A percentile compares a stretch with the other conserved stretches of the same genome.
Evolutionary conservation across 2,888 invertebrate genomes (phyloP).

Genomic region (Lasius fuliginosus): DNA sequence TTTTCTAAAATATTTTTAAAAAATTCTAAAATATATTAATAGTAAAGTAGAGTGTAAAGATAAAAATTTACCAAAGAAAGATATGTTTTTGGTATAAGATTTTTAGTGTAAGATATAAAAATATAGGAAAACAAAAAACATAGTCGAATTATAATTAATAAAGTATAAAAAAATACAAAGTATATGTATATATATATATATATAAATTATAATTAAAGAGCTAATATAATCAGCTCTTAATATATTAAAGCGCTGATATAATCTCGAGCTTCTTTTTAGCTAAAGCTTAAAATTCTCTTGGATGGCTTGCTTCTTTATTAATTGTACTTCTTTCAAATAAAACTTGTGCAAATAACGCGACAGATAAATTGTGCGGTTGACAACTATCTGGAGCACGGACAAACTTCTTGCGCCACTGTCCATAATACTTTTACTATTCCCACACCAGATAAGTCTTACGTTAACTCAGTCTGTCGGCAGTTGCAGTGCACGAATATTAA

Average conservation of each 20-base stretch:
- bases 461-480: slow-evolving; percentile 12
- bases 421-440: slow-evolving; percentile 25
- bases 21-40: too few species aligned
- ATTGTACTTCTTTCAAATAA: slow-evolving; percentile 14
- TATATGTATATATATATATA: neutral
- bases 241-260: neutral
- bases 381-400: slow-evolving; percentile 8
- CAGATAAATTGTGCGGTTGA: slow-evolving; percentile 7
- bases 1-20: too few species aligned
- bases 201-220: neutral
- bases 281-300: neutral
- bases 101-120: too few species aligned
- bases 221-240: neutral
- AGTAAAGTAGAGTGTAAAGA: too few species aligned
- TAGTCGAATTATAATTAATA: too few species aligned
- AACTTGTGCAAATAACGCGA: slow-evolving; percentile 14
- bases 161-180: too few species aligned
- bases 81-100: too few species aligned
- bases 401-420: slow-evolving; percentile 22
- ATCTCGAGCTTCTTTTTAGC: neutral
- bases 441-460: slow-evolving; percentile 12
- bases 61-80: too few species aligned
- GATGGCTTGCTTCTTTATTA: slow-evolving; percentile 1
- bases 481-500: neutral
- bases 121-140: too few species aligned